Percentiles rank a stretch among this genome's conserved stretches.
Conservation (phyloP, 2,113 vertebrate genomes). For the Podarcis muralis region DNA sequence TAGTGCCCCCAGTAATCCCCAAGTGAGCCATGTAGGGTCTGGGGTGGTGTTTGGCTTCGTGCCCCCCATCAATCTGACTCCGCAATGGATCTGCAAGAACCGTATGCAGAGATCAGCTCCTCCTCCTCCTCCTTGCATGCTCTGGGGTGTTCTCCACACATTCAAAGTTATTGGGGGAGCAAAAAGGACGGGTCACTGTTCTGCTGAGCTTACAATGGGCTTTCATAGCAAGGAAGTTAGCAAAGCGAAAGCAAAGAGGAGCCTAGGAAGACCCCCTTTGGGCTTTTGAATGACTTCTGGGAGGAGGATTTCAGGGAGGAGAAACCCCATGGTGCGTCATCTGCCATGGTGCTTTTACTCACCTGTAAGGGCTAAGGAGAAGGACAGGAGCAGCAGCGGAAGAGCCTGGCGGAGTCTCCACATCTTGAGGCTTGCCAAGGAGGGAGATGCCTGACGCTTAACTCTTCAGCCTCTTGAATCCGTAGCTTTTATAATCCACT, state of each 20-base stretch:
- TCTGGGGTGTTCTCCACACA: neutral
- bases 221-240: too few species aligned
- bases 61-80: slow-evolving; percentile 53
- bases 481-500: slow-evolving; percentile 43
- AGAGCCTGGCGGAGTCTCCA: fast-evolving
- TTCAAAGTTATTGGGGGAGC: too few species aligned
- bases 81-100: slow-evolving; percentile 42
- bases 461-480: neutral
- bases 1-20: fast-evolving
- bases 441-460: too few species aligned
- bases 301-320: neutral
- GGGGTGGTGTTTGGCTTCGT: slow-evolving; percentile 58
- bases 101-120: neutral
- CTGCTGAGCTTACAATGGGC: too few species aligned
- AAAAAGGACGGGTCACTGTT: too few species aligned
- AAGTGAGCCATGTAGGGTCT: slow-evolving; percentile 60
- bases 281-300: too few species aligned
- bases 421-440: neutral
- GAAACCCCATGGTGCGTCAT: too few species aligned
- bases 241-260: too few species aligned
- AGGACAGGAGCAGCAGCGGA: slow-evolving; percentile 33
- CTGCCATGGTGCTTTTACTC: neutral
- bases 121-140: neutral
- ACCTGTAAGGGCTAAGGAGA: neutral
- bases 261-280: too few species aligned